phyloP scores from a whole-genome alignment of 1,140 invertebrate species.

The Armadillidium nasatum region DNA sequence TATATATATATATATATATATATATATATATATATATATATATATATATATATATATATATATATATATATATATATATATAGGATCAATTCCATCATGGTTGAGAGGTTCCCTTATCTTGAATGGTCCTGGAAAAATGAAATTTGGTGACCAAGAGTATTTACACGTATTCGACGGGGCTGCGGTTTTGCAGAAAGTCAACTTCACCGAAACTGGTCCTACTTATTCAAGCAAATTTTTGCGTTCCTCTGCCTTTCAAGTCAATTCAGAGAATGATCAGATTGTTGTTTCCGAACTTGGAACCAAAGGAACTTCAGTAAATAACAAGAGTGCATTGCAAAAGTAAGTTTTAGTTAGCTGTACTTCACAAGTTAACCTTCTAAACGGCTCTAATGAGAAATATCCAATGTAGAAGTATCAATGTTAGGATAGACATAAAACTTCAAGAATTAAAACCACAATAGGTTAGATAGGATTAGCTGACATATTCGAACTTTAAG shows the following conservation, averaged over 20 bases:
- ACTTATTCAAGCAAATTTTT: constrained; percentile 70
- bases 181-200: constrained; percentile 67
- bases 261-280: constrained; percentile 66
- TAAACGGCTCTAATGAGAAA: not conserved
- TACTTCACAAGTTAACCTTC: not conserved
- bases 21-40: no score
- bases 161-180: constrained; percentile 81
- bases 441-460: no score
- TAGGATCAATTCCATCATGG: constrained; percentile 69
- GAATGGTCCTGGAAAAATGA: constrained; percentile 78
- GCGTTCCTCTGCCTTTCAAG: constrained; percentile 66
- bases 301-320: constrained; percentile 52
- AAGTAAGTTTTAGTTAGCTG: constrained; percentile 25
- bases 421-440: no score
- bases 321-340: constrained; percentile 28
- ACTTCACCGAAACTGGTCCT: constrained; percentile 63
- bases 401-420: not conserved
- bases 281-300: constrained; percentile 83
- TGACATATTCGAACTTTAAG: no score
- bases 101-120: constrained; percentile 68
- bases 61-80: no score
- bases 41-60: no score
- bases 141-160: constrained; percentile 66
- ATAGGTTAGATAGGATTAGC: no score
- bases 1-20: no score